phyloP scores from a whole-genome alignment of 2,888 invertebrate species.

The Andrena praecox region DNA sequence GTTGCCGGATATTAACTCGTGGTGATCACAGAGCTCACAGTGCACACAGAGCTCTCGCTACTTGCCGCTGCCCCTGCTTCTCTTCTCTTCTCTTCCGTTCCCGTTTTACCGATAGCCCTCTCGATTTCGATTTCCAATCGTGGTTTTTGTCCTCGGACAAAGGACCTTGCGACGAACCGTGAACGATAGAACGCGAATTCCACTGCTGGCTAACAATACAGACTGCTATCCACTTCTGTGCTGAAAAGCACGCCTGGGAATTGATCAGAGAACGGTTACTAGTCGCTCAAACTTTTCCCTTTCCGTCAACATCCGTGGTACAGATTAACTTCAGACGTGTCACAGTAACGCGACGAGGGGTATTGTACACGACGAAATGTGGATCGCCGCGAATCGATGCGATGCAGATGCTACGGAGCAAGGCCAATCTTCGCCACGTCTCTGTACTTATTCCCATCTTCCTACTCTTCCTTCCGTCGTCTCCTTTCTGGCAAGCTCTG shows the following conservation, averaged over 20 bases:
- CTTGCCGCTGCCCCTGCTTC: constrained; percentile 1
- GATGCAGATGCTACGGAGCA: neutral
- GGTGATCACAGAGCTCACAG: too few relatives aligned
- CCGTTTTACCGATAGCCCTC: constrained; percentile 21
- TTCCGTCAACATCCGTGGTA: neutral
- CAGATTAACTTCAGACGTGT: constrained; percentile 6
- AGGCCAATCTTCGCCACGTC: constrained; percentile 27
- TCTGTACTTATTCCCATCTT: neutral
- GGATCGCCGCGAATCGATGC: neutral
- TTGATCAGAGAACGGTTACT: constrained; percentile 57
- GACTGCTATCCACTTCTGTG: constrained; percentile 32
- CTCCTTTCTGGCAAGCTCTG: constrained; percentile 18
- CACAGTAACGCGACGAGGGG: neutral
- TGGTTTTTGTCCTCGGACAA: constrained; percentile 54
- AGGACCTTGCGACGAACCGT: constrained; percentile 43
- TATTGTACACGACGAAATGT: neutral
- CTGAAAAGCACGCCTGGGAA: constrained; percentile 33
- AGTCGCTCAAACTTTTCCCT: constrained; percentile 1
- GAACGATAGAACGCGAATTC: constrained; percentile 40
- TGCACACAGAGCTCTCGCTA: neutral
- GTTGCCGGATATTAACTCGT: constrained; percentile 35
- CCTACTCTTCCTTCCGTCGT: neutral
- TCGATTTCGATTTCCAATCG: constrained; percentile 61
- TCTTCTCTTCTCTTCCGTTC: neutral
- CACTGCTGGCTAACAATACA: constrained; percentile 38